Evolutionary conservation across 2,113 vertebrate species (phyloP), one percentile per base, ranked within the genome.

Genomic region (Stigmatopora nigra): DNA sequence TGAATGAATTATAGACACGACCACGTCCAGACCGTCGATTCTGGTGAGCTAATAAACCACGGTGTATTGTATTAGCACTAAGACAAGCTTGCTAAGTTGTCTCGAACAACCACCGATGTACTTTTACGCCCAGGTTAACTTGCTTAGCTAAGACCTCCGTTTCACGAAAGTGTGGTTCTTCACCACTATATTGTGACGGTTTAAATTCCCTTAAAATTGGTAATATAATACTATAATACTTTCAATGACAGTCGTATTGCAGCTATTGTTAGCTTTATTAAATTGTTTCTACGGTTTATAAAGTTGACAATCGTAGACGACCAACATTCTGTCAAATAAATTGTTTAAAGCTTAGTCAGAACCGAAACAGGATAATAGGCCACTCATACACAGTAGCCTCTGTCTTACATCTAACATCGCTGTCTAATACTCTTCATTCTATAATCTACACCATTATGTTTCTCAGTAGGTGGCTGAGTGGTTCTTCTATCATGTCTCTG

Each of bases 401-500:
- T 41, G 31, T 36, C 4, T 59, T 16, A 5, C 56, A 47, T 3
- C 35, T 48, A 35, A 31, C 25, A 31, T 31, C 25, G 1, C n/a
- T 5, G 36, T 38, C 17, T 38, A 6, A 31, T 31, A 31, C 25
- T 4, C n/a, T 17, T 10, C 3, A 63, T 2, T 46, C 25, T 46
- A 14, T 13, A 62, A 2, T 73, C 5, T 68, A 16, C 20, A 20
- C 5, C 67, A 61, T 61, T 19, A 16, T 52, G 25, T 44, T 47
- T 57, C 65, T 14, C 47, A 70, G 65, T 82, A 81, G 74, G 84
- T 85, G 80, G 84, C 78, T 87, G 72, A 69, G 41, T 53, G 65
- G 41, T 70, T 82, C 81, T 77, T 84, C 87, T 89, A 86, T 41
- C 38, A 97, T 91, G 93, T 93, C 93, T 76, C 87, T 91, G 46